A percentile compares a stretch with the other conserved stretches of the same genome.
These are phyloP conservation scores for Antheraea mylitta DNA, from an alignment of 1,140 invertebrate genomes.

Conservation along the genomic window DNA sequence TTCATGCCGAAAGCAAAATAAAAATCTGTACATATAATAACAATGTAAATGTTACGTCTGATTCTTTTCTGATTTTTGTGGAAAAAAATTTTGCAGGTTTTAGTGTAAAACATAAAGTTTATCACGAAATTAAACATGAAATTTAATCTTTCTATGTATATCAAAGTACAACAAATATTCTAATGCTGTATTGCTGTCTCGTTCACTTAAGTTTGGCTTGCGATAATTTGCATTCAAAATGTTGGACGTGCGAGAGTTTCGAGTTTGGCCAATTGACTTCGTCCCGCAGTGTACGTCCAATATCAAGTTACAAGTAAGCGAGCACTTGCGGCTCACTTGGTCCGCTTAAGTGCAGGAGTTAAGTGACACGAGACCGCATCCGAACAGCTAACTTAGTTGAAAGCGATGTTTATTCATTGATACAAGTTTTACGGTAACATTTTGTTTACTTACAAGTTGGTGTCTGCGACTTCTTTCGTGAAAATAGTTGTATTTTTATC, in stretches of 20 bases:
- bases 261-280: constrained; percentile 15
- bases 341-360: constrained; percentile 20
- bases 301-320: constrained; percentile 18
- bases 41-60: too few relatives aligned
- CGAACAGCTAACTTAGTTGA: constrained; percentile 4
- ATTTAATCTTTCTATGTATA: too few relatives aligned
- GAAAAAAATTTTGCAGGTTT: too few relatives aligned
- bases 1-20: too few relatives aligned
- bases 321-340: constrained; percentile 17
- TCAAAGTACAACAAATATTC: neutral
- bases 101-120: too few relatives aligned
- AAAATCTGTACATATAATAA: too few relatives aligned
- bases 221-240: neutral
- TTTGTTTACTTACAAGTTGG: neutral
- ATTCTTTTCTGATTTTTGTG: too few relatives aligned
- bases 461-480: too few relatives aligned
- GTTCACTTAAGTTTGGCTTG: neutral
- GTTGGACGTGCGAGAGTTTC: constrained; percentile 6
- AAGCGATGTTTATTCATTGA: constrained; percentile 1
- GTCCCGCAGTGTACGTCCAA: constrained; percentile 20
- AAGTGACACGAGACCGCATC: constrained; percentile 15
- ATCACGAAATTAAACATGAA: too few relatives aligned
- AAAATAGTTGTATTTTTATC: too few relatives aligned
- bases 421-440: neutral
- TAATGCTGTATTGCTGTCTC: neutral